Percentiles rank a stretch among this genome's conserved stretches.
Conservation (phyloP, 1,140 invertebrate species). For the Zophobas atratus region DNA sequence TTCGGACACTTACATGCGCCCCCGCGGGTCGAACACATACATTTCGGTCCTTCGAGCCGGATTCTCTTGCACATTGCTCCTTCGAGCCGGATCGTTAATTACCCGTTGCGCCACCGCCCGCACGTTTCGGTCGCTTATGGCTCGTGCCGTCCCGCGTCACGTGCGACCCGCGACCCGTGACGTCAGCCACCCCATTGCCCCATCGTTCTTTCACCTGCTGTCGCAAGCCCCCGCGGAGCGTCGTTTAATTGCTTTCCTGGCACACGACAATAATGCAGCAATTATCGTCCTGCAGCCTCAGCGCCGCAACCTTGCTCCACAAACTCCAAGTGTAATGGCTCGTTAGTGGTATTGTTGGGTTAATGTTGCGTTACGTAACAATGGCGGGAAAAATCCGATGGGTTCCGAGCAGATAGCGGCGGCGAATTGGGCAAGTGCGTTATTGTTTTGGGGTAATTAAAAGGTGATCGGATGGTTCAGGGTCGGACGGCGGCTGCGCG, state of each 20-base stretch:
- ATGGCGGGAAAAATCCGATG: constrained; percentile 19
- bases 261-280: constrained; percentile 18
- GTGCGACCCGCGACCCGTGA: constrained; percentile 50
- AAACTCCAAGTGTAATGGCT: constrained; percentile 34
- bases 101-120: constrained; percentile 18
- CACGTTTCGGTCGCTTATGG: constrained; percentile 43
- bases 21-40: too few relatives aligned
- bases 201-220: constrained; percentile 19
- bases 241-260: background rate
- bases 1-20: background rate
- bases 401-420: background rate
- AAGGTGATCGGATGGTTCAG: too few relatives aligned
- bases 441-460: too few relatives aligned
- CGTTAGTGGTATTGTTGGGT: constrained; percentile 27
- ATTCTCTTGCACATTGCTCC: constrained; percentile 4
- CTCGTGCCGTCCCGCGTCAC: constrained; percentile 50
- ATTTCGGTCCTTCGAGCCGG: constrained; percentile 18
- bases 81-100: background rate
- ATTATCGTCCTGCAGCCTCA: constrained; percentile 23
- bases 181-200: constrained; percentile 2
- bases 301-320: constrained; percentile 36
- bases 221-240: background rate
- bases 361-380: constrained; percentile 36
- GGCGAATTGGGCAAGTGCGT: background rate
- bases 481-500: too few relatives aligned